Conservation (phyloP, 1,140 invertebrate genomes). For the Drosophila elegans region DNA sequence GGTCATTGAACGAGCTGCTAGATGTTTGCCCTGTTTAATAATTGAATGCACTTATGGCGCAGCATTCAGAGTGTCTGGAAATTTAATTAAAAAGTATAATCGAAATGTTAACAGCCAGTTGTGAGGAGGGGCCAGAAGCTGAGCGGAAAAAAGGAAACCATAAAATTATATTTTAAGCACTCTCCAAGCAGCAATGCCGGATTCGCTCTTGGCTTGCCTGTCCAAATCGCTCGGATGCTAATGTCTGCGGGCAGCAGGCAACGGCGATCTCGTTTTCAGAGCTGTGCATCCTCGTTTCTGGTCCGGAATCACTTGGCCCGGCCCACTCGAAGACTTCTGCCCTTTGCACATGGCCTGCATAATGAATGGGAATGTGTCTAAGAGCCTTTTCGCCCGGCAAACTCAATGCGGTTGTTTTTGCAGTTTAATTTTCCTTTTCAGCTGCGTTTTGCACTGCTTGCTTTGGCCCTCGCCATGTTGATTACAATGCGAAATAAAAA, state of each 20-base stretch:
- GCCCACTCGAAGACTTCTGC: conserved; percentile 65
- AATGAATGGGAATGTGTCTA: conserved; percentile 68
- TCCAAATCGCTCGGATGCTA: conserved; percentile 65
- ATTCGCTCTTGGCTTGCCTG: conserved; percentile 14
- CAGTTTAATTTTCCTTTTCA: conserved; percentile 58
- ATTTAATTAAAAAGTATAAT: conserved; percentile 82
- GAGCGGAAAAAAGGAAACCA: conserved; percentile 21
- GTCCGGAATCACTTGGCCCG: conserved; percentile 37
- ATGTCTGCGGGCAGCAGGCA: conserved; percentile 50
- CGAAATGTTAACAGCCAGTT: conserved; percentile 60
- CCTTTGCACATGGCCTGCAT: conserved; percentile 77
- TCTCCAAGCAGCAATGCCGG: conserved; percentile 21
- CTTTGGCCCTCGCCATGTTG: conserved; percentile 36
- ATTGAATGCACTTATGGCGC: conserved; percentile 75
- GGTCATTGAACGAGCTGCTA: conserved; percentile 40
- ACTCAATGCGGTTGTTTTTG: conserved; percentile 32
- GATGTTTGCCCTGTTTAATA: conserved; percentile 58
- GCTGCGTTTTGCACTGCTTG: conserved; percentile 53
- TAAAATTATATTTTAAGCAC: conserved; percentile 64
- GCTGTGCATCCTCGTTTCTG: conserved; percentile 24
- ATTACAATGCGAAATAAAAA: conserved; percentile 71
- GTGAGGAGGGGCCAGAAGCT: conserved; percentile 7
- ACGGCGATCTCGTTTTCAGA: conserved; percentile 16
- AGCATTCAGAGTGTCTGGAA: conserved; percentile 63
- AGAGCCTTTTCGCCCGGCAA: conserved; percentile 33